Evolutionary conservation across 2,888 invertebrate species (phyloP).

Genomic region (Plemyria rubiginata): DNA sequence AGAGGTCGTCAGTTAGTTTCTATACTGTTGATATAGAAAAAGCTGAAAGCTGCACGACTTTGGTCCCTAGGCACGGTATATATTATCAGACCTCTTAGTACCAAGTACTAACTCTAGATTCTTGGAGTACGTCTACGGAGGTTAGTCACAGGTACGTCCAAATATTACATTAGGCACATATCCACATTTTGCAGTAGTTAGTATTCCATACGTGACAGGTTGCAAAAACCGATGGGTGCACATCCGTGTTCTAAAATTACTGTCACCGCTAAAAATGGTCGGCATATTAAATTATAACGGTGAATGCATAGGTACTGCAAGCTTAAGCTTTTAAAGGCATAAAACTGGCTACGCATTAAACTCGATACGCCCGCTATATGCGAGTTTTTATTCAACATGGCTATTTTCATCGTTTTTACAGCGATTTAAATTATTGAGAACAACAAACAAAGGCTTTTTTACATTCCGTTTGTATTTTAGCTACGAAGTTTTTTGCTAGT

Average conservation of each 20-base stretch:
- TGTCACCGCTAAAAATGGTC: not conserved
- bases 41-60: too few relatives aligned
- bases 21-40: too few relatives aligned
- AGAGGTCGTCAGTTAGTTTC: too few relatives aligned
- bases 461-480: not conserved
- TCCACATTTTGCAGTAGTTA: too few relatives aligned
- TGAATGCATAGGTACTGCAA: not conserved
- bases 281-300: too few relatives aligned
- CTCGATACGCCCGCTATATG: not conserved
- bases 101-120: too few relatives aligned
- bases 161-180: too few relatives aligned
- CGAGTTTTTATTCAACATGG: not conserved
- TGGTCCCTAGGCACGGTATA: conserved; percentile 11
- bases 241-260: not conserved
- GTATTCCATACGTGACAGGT: too few relatives aligned
- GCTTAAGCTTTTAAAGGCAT: not conserved
- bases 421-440: not conserved
- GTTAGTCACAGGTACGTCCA: too few relatives aligned
- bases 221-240: too few relatives aligned
- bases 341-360: not conserved
- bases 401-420: conserved; percentile 1
- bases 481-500: not conserved
- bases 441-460: not conserved
- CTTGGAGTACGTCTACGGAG: too few relatives aligned
- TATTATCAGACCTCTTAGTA: too few relatives aligned